phyloP scores from a whole-genome alignment of 2,888 invertebrate genomes.

The Eueremaeus valkanovi region DNA sequence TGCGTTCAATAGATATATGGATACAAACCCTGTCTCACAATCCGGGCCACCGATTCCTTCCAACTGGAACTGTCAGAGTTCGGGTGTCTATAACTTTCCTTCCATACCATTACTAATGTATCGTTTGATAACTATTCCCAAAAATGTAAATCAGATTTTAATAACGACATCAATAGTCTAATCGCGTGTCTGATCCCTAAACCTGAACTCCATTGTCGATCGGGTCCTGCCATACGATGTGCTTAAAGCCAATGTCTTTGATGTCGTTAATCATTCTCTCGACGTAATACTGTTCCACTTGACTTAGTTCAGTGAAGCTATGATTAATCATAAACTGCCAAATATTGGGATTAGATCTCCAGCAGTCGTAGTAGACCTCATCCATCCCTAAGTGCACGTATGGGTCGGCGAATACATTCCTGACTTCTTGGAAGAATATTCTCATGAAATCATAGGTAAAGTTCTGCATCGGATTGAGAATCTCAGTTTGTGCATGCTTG shows the following conservation, averaged over 20 bases:
- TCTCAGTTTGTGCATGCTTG: slow-evolving; percentile 44
- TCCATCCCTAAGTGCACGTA: slow-evolving; percentile 80
- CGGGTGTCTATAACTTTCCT: slow-evolving; percentile 43
- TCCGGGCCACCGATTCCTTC: not conserved
- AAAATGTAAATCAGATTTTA: too few species aligned
- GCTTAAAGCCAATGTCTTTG: slow-evolving; percentile 47
- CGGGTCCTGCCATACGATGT: slow-evolving; percentile 50
- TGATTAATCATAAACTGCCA: slow-evolving; percentile 59
- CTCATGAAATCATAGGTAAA: slow-evolving; percentile 65
- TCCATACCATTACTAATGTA: slow-evolving; percentile 49
- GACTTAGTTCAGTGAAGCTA: slow-evolving; percentile 42
- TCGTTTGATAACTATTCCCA: slow-evolving; percentile 44
- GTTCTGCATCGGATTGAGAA: slow-evolving; percentile 52
- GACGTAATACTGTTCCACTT: slow-evolving; percentile 48
- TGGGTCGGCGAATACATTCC: slow-evolving; percentile 67
- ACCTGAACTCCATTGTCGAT: slow-evolving; percentile 49
- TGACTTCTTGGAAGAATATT: slow-evolving; percentile 66
- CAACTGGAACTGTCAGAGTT: not conserved
- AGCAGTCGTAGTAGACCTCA: slow-evolving; percentile 76
- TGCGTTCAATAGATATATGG: not conserved
- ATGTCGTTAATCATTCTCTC: slow-evolving; percentile 46
- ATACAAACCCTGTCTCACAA: not conserved
- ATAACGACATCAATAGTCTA: too few species aligned
- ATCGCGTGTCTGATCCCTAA: too few species aligned
- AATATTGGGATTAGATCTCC: slow-evolving; percentile 65